phyloP scores from a whole-genome alignment of 2,888 invertebrate species.

The Theodoxus fluviatilis region DNA sequence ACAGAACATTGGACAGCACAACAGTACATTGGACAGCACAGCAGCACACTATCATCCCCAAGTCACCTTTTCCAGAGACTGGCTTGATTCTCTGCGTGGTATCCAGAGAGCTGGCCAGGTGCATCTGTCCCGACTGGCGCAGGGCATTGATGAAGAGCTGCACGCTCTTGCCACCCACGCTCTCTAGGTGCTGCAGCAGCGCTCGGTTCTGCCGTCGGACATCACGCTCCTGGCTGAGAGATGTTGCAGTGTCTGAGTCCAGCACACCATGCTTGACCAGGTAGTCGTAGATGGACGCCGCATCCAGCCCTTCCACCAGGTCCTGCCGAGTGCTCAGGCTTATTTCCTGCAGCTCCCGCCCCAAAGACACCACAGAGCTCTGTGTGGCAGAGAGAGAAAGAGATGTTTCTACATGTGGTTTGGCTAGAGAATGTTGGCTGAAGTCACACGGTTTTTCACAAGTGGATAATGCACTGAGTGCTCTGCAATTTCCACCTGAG shows the following conservation, averaged over 20 bases:
- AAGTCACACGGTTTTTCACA: too few relatives aligned
- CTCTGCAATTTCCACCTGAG: too few relatives aligned
- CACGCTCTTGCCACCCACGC: slow-evolving; percentile 50
- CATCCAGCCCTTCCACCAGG: slow-evolving; percentile 57
- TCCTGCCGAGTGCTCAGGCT: slow-evolving; percentile 37
- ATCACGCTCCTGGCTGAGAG: slow-evolving; percentile 44
- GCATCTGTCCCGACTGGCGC: slow-evolving; percentile 60
- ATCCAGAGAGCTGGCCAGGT: slow-evolving; percentile 60
- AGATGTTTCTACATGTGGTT: background rate
- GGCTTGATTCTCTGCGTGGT: slow-evolving; percentile 54
- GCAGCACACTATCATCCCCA: background rate
- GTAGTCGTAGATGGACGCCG: slow-evolving; percentile 61
- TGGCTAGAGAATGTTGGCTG: background rate
- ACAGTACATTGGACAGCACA: background rate
- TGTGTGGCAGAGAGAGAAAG: slow-evolving; percentile 22
- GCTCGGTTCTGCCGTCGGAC: slow-evolving; percentile 48
- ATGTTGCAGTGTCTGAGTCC: slow-evolving; percentile 42
- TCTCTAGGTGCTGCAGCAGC: slow-evolving; percentile 55
- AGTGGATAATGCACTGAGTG: too few relatives aligned
- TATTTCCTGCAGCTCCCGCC: slow-evolving; percentile 29
- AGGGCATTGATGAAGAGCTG: slow-evolving; percentile 61
- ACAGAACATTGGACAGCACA: background rate
- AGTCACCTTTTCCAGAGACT: slow-evolving; percentile 49
- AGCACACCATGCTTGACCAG: slow-evolving; percentile 60
- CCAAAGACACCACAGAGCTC: slow-evolving; percentile 29